phyloP scores from a whole-genome alignment of 2,797 vertebrate genomes.

The Tachyglossus aculeatus region DNA sequence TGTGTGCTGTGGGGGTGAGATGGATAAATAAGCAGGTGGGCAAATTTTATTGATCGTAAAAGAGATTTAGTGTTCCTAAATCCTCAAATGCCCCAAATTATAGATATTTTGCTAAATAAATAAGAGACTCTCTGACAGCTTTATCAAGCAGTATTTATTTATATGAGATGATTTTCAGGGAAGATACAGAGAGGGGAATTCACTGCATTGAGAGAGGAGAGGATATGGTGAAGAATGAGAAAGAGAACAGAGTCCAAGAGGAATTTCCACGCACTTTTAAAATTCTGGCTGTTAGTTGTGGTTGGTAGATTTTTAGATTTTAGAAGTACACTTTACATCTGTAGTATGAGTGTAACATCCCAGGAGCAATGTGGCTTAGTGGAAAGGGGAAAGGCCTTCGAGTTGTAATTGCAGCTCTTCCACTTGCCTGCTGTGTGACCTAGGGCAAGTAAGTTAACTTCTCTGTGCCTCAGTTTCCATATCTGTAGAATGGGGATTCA shows the following conservation, averaged over 20 bases:
- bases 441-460: too few relatives aligned
- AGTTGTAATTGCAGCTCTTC: not conserved
- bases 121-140: not conserved
- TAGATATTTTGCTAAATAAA: not conserved
- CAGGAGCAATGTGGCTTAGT: not conserved
- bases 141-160: constrained; percentile 15
- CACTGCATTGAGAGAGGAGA: constrained; percentile 1
- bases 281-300: not conserved
- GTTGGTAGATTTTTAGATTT: not conserved
- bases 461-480: too few relatives aligned
- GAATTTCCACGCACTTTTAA: not conserved
- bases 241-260: constrained; percentile 3
- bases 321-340: not conserved
- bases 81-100: not conserved
- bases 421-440: too few relatives aligned
- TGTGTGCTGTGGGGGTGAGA: not conserved
- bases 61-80: not conserved
- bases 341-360: too few relatives aligned
- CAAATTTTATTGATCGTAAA: not conserved
- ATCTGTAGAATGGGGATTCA: too few relatives aligned
- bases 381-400: not conserved
- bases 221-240: not conserved
- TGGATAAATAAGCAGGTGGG: not conserved
- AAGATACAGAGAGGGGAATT: constrained; percentile 2
- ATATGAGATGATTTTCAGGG: not conserved